Evolutionary conservation across 2,113 vertebrate species (phyloP), one percentile per base, ranked within the genome.

Genomic region (Gymnarchus niloticus): DNA sequence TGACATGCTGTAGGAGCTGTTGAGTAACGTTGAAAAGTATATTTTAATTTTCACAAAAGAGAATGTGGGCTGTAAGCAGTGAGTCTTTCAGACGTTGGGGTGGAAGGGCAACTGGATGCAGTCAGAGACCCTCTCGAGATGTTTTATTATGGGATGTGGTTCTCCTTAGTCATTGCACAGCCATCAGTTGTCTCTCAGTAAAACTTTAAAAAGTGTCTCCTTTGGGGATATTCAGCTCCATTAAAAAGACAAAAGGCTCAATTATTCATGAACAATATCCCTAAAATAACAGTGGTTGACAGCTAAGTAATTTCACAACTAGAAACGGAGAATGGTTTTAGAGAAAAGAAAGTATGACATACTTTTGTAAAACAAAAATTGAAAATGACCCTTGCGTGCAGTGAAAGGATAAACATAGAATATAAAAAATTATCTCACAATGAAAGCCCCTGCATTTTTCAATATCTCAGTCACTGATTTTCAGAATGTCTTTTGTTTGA

Each of bases 61-160:
- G 83, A 87, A 87, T 86, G 84, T 86, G 85, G 84, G 44, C 84
- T 84, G 82, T 41, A 5, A 82, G 57, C 23, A 17, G 37, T 33
- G 81, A 61, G 25, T 56, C 87, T 89, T 56, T 6, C 33, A 77
- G 84, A 33, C 41, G 37, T 25, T 44, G 54, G 65, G 78, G 69
- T 87, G 59, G 86, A 85, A 88, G 86, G 56, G 80, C 61, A 86
- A n/a, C 59, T 54, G 73, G 61, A 51, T 89, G 56, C 59, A 54
- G 23, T 85, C 84, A 84, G 81, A 83, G 73, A 61, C 5, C 28
- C 33, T n/a, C 81, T 83, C 51, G 76, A 49, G 21, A 82, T 41
- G 33, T 54, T 85, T 81, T 56, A 49, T 51, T 85, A 52, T 59
- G 37, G 61, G 78, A 85, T 83, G 85, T 76, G 84, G 23, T 33